These are phyloP conservation scores for Ciona savignyi DNA, from an alignment of 23 tunicate genomes.

Conservation along the genomic window DNA sequence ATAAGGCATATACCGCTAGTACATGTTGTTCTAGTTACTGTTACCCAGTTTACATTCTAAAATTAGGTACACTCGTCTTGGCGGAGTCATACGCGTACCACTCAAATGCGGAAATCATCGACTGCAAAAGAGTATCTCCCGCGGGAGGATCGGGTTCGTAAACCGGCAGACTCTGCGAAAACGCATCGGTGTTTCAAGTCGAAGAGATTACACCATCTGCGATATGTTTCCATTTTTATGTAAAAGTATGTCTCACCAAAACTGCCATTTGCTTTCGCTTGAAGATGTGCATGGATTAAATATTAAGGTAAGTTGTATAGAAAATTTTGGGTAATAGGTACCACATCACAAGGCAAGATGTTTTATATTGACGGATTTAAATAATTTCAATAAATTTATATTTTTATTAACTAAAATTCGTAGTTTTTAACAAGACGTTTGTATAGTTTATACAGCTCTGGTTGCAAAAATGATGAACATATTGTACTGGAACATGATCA, in stretches of 20 bases:
- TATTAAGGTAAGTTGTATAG: conserved; percentile 10
- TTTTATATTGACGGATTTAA: too few species aligned
- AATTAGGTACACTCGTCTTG: not conserved
- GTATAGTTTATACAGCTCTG: too few species aligned
- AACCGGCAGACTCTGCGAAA: not conserved
- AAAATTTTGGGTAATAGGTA: too few species aligned
- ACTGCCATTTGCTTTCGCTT: conserved; percentile 10
- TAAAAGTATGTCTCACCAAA: not conserved
- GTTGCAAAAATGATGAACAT: too few species aligned
- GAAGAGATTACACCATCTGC: not conserved
- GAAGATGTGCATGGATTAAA: conserved; percentile 14
- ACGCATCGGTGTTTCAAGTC: not conserved
- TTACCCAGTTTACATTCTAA: too few species aligned
- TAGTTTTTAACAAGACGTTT: too few species aligned
- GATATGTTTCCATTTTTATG: not conserved
- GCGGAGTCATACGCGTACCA: not conserved
- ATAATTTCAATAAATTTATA: too few species aligned
- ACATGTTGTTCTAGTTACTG: too few species aligned
- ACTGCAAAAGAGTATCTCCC: not conserved
- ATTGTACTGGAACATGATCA: not conserved
- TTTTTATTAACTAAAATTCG: too few species aligned
- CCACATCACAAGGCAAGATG: too few species aligned
- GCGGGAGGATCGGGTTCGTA: not conserved
- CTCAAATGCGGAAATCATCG: not conserved
- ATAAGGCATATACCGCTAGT: too few species aligned